Base-by-base conservation (phyloP, 2,113 vertebrate genomes). In the Periophthalmus modestus region DNA sequence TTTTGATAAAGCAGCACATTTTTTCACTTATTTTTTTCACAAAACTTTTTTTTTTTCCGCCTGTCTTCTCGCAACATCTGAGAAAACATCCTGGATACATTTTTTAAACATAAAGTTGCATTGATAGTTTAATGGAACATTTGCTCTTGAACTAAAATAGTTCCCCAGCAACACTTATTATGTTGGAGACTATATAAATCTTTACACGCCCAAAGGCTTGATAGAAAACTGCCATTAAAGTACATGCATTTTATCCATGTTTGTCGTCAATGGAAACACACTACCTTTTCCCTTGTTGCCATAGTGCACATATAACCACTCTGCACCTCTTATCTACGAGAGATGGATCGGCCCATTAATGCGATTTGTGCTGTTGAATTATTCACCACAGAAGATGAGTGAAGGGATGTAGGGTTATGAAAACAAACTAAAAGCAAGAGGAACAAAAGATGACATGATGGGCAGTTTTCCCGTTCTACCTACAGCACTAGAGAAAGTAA, bases 331-430 rank as follows among this genome's bases (percentile, higher is more conserved):
- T 34, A 78, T 88, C 77, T 81, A 54, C 58, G 68, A 70, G 77
- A 78, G 85, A 86, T 86, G 77, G 81, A 83, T 87, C 7, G 70
- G 63, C 79, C 87, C 89, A 89, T 91, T 91, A 90, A 92, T 89
- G 85, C 77, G 83, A 77, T 91, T 92, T 89, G 82, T 72, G 78
- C 79, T 83, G 78, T 74, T 92, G 75, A 91, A 93, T 92, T 82
- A 93, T 93, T 91, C 78, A 93, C 69, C 11, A 7, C 62, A 69
- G 77, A 79, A 78, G 86, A 91, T 90, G 88, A 91, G 85, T 91
- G 89, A 91, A 89, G 86, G 21, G 82, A 85, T 89, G 88, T 83
- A 79, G 74, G 77, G 81, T 90, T 89, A 82, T 87, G 87, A 88
- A 87, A 82, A 88, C 82, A 78, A 80, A 78, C 71, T 62, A 65